Conservation (phyloP, 1,140 invertebrate genomes). For the Zaprionus tsacasi region DNA sequence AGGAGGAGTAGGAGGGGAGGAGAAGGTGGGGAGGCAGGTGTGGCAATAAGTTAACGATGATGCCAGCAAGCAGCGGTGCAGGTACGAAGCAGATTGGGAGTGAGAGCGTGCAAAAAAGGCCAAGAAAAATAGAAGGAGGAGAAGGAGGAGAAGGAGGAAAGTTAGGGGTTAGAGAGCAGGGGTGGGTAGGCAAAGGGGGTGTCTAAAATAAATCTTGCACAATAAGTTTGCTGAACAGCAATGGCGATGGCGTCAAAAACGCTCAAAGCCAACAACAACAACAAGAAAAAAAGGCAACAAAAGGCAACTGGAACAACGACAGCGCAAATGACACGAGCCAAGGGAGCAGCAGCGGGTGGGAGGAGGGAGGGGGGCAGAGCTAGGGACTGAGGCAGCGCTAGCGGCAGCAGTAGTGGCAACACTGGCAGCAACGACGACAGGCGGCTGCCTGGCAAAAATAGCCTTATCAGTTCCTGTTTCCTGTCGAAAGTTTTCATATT, state of each 20-base stretch:
- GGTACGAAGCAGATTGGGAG: constrained; percentile 34
- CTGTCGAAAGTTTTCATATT: constrained; percentile 84
- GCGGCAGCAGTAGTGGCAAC: not conserved
- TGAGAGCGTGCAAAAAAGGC: not conserved
- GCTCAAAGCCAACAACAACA: constrained; percentile 51
- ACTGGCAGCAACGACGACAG: constrained; percentile 31
- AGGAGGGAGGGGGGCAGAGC: not conserved
- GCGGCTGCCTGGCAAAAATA: constrained; percentile 76
- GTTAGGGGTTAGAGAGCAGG: not conserved
- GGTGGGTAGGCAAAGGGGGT: not conserved
- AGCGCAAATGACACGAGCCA: constrained; percentile 73
- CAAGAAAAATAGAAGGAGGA: not conserved
- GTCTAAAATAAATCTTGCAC: constrained; percentile 72
- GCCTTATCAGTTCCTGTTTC: constrained; percentile 83
- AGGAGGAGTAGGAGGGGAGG: not conserved
- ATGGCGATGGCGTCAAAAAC: constrained; percentile 56
- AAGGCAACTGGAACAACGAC: constrained; percentile 36
- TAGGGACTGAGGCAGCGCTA: no score
- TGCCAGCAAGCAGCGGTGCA: constrained; percentile 52
- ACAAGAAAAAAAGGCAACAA: constrained; percentile 22
- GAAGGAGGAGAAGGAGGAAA: not conserved
- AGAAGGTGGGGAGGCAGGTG: constrained; percentile 26
- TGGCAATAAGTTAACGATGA: constrained; percentile 77
- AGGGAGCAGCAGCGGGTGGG: not conserved
- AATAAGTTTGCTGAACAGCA: constrained; percentile 62